Conservation (phyloP, 2,113 vertebrate species). For the Dermatemys mawii region DNA sequence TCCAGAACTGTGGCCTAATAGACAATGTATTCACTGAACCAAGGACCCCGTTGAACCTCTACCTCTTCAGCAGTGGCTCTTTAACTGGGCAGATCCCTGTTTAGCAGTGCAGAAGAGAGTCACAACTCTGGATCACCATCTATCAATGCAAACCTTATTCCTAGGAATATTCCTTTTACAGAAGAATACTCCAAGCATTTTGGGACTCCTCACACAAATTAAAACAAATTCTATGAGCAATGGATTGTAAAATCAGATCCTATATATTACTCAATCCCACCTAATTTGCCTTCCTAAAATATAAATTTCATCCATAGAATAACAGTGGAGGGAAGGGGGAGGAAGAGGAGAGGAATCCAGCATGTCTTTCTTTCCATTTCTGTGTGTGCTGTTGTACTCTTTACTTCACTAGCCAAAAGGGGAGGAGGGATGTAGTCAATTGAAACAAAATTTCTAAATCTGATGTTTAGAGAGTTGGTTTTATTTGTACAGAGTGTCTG, state of each 20-base stretch:
- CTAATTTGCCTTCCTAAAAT: neutral
- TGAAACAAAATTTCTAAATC: neutral
- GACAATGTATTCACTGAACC: neutral
- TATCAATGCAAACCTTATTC: neutral
- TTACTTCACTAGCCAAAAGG: neutral
- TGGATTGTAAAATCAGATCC: neutral
- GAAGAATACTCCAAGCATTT: neutral
- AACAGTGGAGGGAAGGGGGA: neutral
- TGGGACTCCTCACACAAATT: neutral
- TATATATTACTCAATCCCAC: neutral
- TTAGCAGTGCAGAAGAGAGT: neutral
- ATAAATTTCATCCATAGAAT: neutral
- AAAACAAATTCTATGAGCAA: neutral
- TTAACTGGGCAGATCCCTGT: neutral
- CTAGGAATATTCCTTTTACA: neutral
- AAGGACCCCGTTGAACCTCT: neutral
- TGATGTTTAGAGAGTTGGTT: neutral
- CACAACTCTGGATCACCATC: neutral
- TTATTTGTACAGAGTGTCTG: neutral
- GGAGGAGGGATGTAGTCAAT: neutral
- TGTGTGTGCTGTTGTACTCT: neutral
- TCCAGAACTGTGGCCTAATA: neutral
- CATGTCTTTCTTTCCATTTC: neutral
- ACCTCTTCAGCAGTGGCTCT: neutral
- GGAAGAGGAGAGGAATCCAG: neutral